These are phyloP conservation scores for Boulengeromyrus knoepffleri DNA, from an alignment of 2,113 vertebrate species.

Conservation along the genomic window DNA sequence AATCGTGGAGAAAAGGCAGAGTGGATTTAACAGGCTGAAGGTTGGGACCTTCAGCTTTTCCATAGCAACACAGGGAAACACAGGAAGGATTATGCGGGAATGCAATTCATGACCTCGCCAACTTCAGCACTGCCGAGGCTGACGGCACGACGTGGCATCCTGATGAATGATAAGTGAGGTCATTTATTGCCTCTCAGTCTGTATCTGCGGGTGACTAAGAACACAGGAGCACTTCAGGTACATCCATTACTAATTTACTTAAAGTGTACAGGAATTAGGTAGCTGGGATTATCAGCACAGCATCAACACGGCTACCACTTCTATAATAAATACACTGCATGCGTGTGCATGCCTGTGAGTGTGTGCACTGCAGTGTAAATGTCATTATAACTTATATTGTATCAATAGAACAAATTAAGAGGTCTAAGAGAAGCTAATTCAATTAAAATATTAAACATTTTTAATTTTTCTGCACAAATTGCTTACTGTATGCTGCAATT, in stretches of 20 bases:
- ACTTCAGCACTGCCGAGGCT: neutral
- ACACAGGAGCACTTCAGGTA: neutral
- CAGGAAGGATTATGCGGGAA: slow-evolving; percentile 15
- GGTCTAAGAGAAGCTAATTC: neutral
- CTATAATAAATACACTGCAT: neutral
- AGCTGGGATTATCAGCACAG: neutral
- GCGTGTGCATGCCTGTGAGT: neutral
- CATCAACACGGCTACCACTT: neutral
- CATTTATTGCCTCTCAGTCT: slow-evolving; percentile 4
- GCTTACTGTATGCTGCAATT: neutral
- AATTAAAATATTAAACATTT: slow-evolving; percentile 9
- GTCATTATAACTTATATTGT: neutral
- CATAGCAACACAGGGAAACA: neutral
- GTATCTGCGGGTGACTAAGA: neutral
- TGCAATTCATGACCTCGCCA: slow-evolving; percentile 14
- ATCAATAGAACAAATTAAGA: neutral
- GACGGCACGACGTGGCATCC: neutral
- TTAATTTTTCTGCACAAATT: neutral
- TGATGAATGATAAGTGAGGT: slow-evolving; percentile 17
- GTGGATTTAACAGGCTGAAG: neutral
- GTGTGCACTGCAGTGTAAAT: neutral
- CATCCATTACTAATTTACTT: neutral
- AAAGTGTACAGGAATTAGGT: neutral
- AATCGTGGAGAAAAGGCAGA: neutral
- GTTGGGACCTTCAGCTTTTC: slow-evolving; percentile 3